Percentiles rank a stretch among this genome's conserved stretches.
Evolutionary conservation across 2,797 vertebrate genomes (phyloP).

Genomic region (Loriculus beryllinus): DNA sequence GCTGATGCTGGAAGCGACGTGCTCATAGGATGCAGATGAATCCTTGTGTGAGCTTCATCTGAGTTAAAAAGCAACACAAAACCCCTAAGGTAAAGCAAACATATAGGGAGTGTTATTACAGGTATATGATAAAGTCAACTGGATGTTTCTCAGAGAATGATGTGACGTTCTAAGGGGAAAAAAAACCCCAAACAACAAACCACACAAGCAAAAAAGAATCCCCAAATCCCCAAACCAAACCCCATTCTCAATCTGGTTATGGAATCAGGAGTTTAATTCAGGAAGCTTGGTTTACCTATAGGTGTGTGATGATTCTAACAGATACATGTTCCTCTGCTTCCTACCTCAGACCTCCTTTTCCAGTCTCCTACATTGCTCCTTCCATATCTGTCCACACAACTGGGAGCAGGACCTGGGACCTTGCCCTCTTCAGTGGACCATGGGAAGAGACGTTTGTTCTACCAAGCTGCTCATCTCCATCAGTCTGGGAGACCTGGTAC

Average conservation of each 20-base stretch:
- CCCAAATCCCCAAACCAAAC: background rate
- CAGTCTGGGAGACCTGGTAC: background rate
- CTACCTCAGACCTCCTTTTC: background rate
- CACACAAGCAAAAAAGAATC: background rate
- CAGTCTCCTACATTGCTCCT: background rate
- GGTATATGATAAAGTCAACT: background rate
- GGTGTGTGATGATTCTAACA: background rate
- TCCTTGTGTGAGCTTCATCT: background rate
- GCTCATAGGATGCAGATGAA: background rate
- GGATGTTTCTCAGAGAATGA: background rate
- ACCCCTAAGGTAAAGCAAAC: background rate
- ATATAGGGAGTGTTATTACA: background rate
- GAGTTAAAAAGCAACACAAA: conserved; percentile 22
- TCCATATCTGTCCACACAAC: background rate
- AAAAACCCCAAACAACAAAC: background rate
- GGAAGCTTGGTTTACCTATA: background rate
- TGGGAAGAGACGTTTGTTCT: background rate
- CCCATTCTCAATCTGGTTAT: background rate
- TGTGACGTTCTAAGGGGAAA: background rate
- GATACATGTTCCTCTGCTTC: background rate
- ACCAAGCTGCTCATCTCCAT: background rate
- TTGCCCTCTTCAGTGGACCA: too few relatives aligned
- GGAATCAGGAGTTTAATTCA: background rate
- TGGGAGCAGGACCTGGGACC: background rate
- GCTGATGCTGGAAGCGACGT: background rate